A percentile compares a stretch with the other conserved stretches of the same genome.
These are phyloP conservation scores for Streptopelia turtur DNA, from an alignment of 2,797 vertebrate species.

Conservation along the genomic window DNA sequence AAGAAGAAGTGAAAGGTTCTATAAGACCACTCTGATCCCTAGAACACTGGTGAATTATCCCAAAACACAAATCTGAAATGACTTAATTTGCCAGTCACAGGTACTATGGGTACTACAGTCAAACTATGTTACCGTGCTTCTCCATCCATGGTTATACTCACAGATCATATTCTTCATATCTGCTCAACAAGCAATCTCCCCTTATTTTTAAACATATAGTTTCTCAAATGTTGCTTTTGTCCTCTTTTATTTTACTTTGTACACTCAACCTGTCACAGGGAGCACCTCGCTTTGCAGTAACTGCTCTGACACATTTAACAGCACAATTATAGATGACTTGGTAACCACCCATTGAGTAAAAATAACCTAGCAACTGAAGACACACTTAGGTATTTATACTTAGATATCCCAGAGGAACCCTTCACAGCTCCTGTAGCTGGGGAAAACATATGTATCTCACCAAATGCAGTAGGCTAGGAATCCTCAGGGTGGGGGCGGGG, in stretches of 20 bases:
- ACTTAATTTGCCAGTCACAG: neutral
- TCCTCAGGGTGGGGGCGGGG: conserved; percentile 31
- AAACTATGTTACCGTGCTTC: neutral
- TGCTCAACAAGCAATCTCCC: neutral
- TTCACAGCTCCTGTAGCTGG: conserved; percentile 62
- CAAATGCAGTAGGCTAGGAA: conserved; percentile 58
- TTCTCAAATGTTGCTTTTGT: neutral
- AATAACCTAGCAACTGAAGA: conserved; percentile 71
- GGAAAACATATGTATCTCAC: conserved; percentile 69
- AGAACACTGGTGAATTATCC: neutral
- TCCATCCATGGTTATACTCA: neutral
- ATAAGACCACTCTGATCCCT: neutral
- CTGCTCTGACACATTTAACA: conserved; percentile 68
- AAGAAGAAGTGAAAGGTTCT: neutral
- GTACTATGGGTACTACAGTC: neutral
- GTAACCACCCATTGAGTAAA: conserved; percentile 66
- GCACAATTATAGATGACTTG: conserved; percentile 63
- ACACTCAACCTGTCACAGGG: conserved; percentile 14
- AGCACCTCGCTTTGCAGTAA: conserved; percentile 43
- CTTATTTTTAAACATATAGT: neutral
- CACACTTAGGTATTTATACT: conserved; percentile 67
- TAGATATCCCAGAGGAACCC: conserved; percentile 66
- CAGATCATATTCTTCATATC: neutral
- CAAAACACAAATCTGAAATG: neutral
- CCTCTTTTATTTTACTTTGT: neutral